A percentile compares a stretch with the other conserved stretches of the same genome.
phyloP scores from a whole-genome alignment of 2,797 vertebrate species.

The Nyctibius grandis region DNA sequence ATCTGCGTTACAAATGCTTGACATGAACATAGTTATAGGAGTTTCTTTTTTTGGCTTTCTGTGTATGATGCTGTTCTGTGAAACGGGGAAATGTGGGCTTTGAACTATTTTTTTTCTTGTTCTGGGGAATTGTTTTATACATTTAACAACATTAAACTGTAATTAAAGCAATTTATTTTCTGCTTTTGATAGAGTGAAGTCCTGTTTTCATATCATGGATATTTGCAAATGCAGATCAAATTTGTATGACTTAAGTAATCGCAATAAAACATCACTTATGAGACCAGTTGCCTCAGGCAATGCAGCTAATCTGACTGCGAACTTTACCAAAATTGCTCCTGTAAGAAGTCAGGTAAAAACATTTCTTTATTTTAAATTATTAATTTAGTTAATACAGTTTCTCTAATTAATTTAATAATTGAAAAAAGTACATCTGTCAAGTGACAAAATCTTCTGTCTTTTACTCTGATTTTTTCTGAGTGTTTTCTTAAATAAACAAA shows the following conservation, averaged over 20 bases:
- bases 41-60: background rate
- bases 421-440: background rate
- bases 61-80: background rate
- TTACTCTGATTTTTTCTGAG: rapidly evolving
- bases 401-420: background rate
- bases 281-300: conserved; percentile 84
- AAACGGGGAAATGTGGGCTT: background rate
- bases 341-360: conserved; percentile 89
- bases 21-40: background rate
- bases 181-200: conserved; percentile 85
- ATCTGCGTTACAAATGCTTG: background rate
- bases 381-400: background rate
- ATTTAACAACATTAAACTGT: background rate
- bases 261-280: conserved; percentile 89
- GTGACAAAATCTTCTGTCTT: background rate
- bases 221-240: conserved; percentile 88
- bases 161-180: background rate
- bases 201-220: conserved; percentile 99
- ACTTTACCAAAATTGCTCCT: conserved; percentile 88
- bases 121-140: background rate
- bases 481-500: background rate
- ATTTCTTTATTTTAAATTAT: background rate
- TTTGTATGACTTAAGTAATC: conserved; percentile 82
- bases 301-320: conserved; percentile 82
- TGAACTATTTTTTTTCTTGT: background rate